Conservation (phyloP, 2,797 vertebrate genomes). For the Botia almorhae region DNA sequence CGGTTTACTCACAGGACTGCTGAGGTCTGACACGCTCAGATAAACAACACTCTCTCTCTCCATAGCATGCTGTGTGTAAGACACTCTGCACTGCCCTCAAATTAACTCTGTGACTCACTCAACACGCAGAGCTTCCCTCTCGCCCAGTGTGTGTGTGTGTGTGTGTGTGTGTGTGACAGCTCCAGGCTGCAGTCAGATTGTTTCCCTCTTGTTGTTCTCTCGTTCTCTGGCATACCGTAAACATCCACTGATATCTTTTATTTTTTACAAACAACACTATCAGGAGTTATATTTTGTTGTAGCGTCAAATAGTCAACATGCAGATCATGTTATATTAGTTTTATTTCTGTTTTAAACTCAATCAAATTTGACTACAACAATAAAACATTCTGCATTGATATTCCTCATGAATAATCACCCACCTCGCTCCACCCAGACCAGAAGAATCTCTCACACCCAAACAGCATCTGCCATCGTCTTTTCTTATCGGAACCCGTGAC, state of each 20-base stretch:
- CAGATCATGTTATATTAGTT: too few species aligned
- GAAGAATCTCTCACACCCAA: too few species aligned
- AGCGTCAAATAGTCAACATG: too few species aligned
- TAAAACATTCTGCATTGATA: too few species aligned
- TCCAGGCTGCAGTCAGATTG: conserved; percentile 24
- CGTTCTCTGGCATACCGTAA: background rate
- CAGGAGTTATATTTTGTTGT: background rate
- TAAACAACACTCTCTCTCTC: background rate
- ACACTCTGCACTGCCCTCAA: conserved; percentile 25
- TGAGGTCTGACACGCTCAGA: background rate
- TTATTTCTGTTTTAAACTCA: too few species aligned
- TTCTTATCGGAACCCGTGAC: too few species aligned
- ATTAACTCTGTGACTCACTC: conserved; percentile 42
- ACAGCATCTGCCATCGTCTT: too few species aligned
- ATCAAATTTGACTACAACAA: too few species aligned
- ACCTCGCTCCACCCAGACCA: too few species aligned
- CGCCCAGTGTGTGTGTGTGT: background rate
- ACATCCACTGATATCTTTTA: background rate
- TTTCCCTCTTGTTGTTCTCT: conserved; percentile 7
- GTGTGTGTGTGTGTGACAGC: conserved; percentile 18
- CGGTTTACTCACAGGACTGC: too few species aligned
- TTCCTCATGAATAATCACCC: too few species aligned
- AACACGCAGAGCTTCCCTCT: background rate
- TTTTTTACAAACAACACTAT: background rate
- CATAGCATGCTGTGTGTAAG: background rate